Base-by-base conservation (phyloP, 1,140 invertebrate species). In the Lepidostoma basale region DNA sequence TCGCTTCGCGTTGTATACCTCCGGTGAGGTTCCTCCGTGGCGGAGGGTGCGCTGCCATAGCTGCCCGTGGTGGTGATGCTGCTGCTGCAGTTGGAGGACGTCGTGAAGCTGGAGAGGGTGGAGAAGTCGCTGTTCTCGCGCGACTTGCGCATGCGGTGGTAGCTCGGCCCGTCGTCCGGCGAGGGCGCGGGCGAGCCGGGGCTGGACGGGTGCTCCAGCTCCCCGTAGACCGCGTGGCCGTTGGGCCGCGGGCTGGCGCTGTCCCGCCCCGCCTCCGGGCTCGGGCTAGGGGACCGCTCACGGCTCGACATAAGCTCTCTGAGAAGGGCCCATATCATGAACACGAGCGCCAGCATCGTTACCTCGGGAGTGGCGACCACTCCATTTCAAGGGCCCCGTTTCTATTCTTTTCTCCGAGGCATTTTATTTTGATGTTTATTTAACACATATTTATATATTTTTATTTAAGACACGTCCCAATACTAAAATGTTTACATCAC, bases 291-390 rank as follows among this genome's bases (percentile, higher is more conserved):
- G 3, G 64, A 44, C 69, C 77, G 70, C 49, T 79, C 79, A n/a
- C 76, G 16, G 78, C 77, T 76, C 6, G 78, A 78, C 44, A 81
- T 76, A 16, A 81, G 77, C 66, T 81, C 79, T 44, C 72, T 49
- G 54, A 70, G 39, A 14, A 82, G 71, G 62, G 79, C 78, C 80
- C 80, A 82, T 76, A 82, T 68, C 72, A 79, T 71, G 70, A 79
- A 77, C 52, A 81, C 73, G 75, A 82, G 62, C 65, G 80, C 78
- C 73, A 82, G 75, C 80, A 82, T 82, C 74, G 75, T 78, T 72
- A 69, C 67, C 70, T 67, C 25, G 63, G 63, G 40, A 39, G 33
- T 39, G 44, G 56, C 8, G 33, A 52, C 44, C 58, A 20, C 56
- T 40, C 58, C 64, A 67, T 67, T 42, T 26, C 60, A n/a, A 33